A percentile compares a stretch with the other conserved stretches of the same genome.
Evolutionary conservation across 2,888 invertebrate species (phyloP).

Genomic region (Lycophotia porphyrea): DNA sequence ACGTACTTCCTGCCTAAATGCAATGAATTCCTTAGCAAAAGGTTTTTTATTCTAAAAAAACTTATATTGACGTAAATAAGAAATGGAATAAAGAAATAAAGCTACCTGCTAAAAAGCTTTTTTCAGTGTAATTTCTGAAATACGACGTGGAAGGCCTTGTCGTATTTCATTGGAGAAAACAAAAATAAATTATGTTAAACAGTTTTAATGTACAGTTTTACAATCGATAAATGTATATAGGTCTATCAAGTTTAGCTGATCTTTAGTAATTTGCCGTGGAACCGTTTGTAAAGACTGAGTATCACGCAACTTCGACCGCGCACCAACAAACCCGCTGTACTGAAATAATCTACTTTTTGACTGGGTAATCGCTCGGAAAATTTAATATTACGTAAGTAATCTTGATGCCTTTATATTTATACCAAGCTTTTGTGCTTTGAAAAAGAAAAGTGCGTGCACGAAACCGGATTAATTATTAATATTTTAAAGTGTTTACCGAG

Average conservation of each 20-base stretch:
- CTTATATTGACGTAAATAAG: conserved; percentile 15
- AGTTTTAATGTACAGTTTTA: conserved; percentile 59
- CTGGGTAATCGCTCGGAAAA: conserved; percentile 69
- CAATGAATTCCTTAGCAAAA: conserved; percentile 24
- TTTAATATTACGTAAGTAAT: conserved; percentile 74
- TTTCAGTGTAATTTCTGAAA: conserved; percentile 40
- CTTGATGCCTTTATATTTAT: conserved; percentile 73
- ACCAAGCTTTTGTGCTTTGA: conserved; percentile 55
- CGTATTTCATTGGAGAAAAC: conserved; percentile 52
- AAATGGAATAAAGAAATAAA: conserved; percentile 48
- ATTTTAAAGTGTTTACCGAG: conserved; percentile 44
- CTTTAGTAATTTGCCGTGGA: conserved; percentile 66
- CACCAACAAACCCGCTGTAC: conserved; percentile 64
- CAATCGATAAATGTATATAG: conserved; percentile 63
- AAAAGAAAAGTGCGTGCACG: conserved; percentile 50
- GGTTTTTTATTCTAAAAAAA: conserved; percentile 23
- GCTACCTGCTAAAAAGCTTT: conserved; percentile 26
- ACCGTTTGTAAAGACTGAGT: conserved; percentile 64
- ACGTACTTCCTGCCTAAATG: conserved; percentile 21
- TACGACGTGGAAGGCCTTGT: conserved; percentile 41
- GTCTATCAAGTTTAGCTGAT: conserved; percentile 65
- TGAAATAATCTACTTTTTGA: conserved; percentile 75
- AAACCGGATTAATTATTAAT: conserved; percentile 60
- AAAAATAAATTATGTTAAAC: conserved; percentile 61
- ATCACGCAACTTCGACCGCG: conserved; percentile 65